Conservation (phyloP, 1,140 invertebrate genomes). For the Eumeta japonica region DNA sequence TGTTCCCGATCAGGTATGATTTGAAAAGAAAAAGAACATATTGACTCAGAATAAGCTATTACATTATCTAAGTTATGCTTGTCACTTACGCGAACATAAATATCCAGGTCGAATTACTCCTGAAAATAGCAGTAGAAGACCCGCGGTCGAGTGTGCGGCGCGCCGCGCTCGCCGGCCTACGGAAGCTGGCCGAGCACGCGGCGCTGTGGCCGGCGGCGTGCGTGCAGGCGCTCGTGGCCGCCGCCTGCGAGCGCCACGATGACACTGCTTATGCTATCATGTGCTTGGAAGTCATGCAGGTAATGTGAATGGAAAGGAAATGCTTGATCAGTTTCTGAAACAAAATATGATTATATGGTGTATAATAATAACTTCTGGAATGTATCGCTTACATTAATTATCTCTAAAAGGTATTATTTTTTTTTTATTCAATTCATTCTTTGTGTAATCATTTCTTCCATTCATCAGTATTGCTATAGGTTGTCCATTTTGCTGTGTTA, state of each 20-base stretch:
- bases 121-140: slow-evolving; percentile 36
- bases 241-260: slow-evolving; percentile 19
- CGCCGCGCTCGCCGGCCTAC: slow-evolving; percentile 72
- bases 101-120: slow-evolving; percentile 34
- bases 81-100: too few species aligned
- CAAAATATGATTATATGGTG: too few species aligned
- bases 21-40: background rate
- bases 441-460: too few species aligned
- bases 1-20: slow-evolving; percentile 79
- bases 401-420: background rate
- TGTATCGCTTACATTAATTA: background rate
- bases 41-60: slow-evolving; percentile 2
- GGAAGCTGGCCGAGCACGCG: slow-evolving; percentile 67
- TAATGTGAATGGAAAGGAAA: slow-evolving; percentile 8
- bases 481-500: too few species aligned
- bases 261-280: slow-evolving; percentile 31
- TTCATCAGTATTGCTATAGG: too few species aligned
- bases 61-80: background rate
- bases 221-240: slow-evolving; percentile 25
- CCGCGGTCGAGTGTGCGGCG: slow-evolving; percentile 63
- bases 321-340: background rate
- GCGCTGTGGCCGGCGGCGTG: slow-evolving; percentile 34
- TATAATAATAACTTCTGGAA: too few species aligned
- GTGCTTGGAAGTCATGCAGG: slow-evolving; percentile 44
- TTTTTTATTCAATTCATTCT: too few species aligned